Conservation (phyloP, 2,797 vertebrate genomes). For the Pseudomugil gertrudae region DNA sequence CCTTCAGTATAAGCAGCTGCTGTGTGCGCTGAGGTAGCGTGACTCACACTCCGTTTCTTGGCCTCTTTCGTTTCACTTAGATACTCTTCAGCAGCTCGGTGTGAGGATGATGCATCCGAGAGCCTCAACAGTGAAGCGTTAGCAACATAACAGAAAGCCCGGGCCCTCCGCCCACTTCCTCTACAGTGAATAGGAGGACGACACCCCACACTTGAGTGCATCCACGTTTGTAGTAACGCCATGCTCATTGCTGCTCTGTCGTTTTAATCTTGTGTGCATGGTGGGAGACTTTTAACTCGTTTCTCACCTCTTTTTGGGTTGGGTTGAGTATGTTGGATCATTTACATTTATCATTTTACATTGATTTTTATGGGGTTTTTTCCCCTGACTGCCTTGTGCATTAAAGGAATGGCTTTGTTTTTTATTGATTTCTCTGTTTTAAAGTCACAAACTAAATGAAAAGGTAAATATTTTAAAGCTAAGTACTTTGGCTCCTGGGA, state of each 20-base stretch:
- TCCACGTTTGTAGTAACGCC: accelerated
- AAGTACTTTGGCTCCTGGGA: not conserved
- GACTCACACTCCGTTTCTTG: constrained; percentile 52
- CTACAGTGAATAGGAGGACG: not conserved
- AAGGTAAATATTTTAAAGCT: not conserved
- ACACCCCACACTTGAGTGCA: not conserved
- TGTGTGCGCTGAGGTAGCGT: constrained; percentile 47
- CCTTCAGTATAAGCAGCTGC: constrained; percentile 50
- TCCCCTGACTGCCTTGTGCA: no score
- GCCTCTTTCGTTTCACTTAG: constrained; percentile 46
- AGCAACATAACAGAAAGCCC: not conserved
- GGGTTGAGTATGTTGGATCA: no score
- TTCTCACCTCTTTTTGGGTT: no score
- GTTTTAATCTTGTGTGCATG: not conserved
- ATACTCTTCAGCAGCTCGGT: constrained; percentile 29
- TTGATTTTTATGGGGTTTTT: no score
- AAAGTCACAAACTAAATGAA: not conserved
- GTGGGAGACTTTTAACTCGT: no score
- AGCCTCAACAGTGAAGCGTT: constrained; percentile 12
- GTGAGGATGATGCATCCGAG: constrained; percentile 23
- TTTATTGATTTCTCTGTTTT: no score
- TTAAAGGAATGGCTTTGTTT: no score
- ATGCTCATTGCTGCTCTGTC: not conserved
- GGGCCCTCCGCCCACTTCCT: not conserved
- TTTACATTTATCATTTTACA: no score